Evolutionary conservation across 1,140 invertebrate genomes (phyloP), one percentile per base, ranked within the genome.

Genomic region (Ostrea edulis): DNA sequence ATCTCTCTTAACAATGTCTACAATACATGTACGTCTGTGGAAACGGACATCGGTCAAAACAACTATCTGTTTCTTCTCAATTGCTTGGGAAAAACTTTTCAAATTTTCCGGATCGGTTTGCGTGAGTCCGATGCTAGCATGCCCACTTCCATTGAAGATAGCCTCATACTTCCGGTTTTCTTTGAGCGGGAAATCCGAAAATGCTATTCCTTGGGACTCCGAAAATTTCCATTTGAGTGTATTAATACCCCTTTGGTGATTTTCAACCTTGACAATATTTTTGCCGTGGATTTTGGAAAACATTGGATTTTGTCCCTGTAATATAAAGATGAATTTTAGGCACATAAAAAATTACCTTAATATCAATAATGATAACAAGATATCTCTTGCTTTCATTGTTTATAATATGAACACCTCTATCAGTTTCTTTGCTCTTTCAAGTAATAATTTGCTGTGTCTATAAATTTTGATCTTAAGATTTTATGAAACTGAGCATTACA

Each of bases 161-260:
- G 29, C 25, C 14, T 77, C 68, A 14, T 29, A 77, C 68, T 11
- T 77, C 68, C 25, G 25, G 29, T 77, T 25, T 22, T 77, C 68
- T 14, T 0, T 3, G 11, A 77, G 29, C 11, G 68, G 22, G 25
- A 29, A 11, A 77, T 35, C 68, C 25, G 68, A 77, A 25, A 77
- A 77, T 29, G 68, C 68, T 14, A 35, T 11, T 11, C 68, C 68
- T 2, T 35, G 9, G 25, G 68, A 77, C 12, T 77, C 29, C 1
- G 25, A 77, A 77, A 77, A 77, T 17, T 77, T 77, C 68, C 68
- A 77, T 77, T 35, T 9, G 22, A 25, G 22, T 77, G 12, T 77
- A 29, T 29, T 8, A 35, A 8, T 14, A 11, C 29, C 29, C 0
- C 12, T 8, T 22, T 25, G 9, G 29, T 12, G 8, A 14, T 77